These are phyloP conservation scores for Tragelaphus scriptus DNA, from an alignment of 2,113 vertebrate species.

Conservation along the genomic window DNA sequence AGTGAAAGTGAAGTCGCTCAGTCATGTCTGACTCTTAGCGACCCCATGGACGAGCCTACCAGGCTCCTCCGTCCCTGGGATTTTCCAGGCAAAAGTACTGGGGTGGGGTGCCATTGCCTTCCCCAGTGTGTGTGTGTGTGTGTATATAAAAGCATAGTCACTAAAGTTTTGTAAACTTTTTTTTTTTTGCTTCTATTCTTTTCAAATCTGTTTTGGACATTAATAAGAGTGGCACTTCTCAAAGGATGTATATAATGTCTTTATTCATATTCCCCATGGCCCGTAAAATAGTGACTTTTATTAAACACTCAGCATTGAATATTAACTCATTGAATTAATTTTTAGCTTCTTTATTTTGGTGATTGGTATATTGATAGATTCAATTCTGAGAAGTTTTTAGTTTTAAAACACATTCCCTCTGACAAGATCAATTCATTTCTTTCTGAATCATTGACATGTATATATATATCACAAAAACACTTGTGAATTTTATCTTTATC, in stretches of 20 bases:
- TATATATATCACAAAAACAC: neutral
- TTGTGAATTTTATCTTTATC: neutral
- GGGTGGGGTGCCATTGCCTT: no score
- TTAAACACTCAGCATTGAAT: neutral
- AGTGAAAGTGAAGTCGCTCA: no score
- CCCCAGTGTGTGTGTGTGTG: neutral
- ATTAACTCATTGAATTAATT: neutral
- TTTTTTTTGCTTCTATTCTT: neutral
- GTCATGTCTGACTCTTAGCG: no score
- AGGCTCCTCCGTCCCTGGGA: no score
- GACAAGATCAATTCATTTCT: neutral
- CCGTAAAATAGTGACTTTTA: neutral
- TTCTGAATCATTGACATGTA: neutral
- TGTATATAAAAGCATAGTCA: neutral
- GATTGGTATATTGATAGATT: neutral
- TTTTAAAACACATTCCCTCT: neutral
- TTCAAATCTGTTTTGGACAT: neutral
- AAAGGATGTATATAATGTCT: neutral
- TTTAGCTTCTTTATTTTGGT: neutral
- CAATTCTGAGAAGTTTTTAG: neutral
- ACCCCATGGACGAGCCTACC: no score
- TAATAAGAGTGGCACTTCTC: neutral
- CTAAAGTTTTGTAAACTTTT: neutral
- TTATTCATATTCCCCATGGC: neutral
- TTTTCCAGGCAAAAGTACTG: no score